Conservation (phyloP, 2,888 invertebrate species). For the Orthonychiurus folsomi region DNA sequence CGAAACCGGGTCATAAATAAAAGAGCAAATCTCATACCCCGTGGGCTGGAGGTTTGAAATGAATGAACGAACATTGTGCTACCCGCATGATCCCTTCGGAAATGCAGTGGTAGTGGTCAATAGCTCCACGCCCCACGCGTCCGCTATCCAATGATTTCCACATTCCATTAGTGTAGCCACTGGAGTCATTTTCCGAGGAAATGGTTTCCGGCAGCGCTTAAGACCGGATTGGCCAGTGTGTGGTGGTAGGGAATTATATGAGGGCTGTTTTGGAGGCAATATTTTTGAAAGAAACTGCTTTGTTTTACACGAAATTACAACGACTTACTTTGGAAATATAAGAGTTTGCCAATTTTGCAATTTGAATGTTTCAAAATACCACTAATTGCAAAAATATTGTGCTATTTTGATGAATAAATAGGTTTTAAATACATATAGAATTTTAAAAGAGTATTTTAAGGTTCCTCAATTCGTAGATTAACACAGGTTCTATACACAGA, state of each 20-base stretch:
- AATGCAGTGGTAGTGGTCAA: no score
- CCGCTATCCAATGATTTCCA: not conserved
- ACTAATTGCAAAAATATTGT: no score
- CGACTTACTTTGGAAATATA: no score
- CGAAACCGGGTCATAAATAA: constrained; percentile 24
- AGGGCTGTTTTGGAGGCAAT: not conserved
- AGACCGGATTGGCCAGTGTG: not conserved
- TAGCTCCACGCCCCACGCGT: no score
- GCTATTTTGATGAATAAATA: no score
- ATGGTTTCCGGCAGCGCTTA: not conserved
- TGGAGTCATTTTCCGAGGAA: not conserved
- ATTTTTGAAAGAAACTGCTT: not conserved
- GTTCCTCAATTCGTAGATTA: no score
- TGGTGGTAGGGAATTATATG: not conserved
- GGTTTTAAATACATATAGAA: no score
- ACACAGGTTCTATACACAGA: no score
- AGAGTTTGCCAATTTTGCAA: not conserved
- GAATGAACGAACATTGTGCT: not conserved
- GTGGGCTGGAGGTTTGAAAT: no score
- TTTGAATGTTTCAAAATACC: not conserved
- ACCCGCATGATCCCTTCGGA: not conserved
- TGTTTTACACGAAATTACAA: not conserved
- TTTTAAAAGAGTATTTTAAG: no score
- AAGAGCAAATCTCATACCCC: constrained; percentile 18
- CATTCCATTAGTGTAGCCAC: not conserved